Evolutionary conservation across 2,113 vertebrate species (phyloP), one percentile per base, ranked within the genome.

Genomic region (Prionailurus viverrinus): DNA sequence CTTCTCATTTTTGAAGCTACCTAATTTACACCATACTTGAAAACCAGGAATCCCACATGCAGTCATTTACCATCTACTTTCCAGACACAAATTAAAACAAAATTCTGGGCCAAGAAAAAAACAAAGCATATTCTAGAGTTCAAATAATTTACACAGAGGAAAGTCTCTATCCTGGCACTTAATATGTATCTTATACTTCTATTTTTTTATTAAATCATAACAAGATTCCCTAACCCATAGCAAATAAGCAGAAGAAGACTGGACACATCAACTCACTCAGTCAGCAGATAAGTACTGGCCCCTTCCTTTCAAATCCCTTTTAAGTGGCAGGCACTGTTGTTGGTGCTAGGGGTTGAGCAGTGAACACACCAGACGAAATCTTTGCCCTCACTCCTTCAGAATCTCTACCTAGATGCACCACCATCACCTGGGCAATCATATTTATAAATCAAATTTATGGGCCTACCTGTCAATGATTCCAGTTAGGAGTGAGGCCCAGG

Each of bases 201-300:
- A 25, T 11, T 92, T 91, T 91, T 92, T 45, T 7, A 92, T 51
- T 63, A 71, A 89, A 91, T 84, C 83, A 48, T 95, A 90, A 68
- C 10, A 92, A 13, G 74, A 68, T 85, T 94, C 41, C 25, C 6
- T 29, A 84, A 91, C 10, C 21, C 25, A 82, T 2, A 48, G 68
- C n/a, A 87, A 58, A 33, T 36, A n/a, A 91, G 36, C 13, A 81
- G 36, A 33, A 63, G 15, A 81, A 82, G 84, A 84, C 27, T 19
- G 7, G 5, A 10, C 21, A 39, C 53, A 74, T 41, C 36, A 89
- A 86, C 31, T 29, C 39, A 61, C 29, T 79, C 29, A 39, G 18
- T 88, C 36, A 69, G 12, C 73, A 86, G 45, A 23, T 12, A 48
- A 0, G n/a, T 0, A 39, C 12, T 25, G 21, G 4, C 14, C 3